A percentile compares a stretch with the other conserved stretches of the same genome.
Conservation (phyloP, 2,797 vertebrate species). For the Hippocampus kuda region DNA sequence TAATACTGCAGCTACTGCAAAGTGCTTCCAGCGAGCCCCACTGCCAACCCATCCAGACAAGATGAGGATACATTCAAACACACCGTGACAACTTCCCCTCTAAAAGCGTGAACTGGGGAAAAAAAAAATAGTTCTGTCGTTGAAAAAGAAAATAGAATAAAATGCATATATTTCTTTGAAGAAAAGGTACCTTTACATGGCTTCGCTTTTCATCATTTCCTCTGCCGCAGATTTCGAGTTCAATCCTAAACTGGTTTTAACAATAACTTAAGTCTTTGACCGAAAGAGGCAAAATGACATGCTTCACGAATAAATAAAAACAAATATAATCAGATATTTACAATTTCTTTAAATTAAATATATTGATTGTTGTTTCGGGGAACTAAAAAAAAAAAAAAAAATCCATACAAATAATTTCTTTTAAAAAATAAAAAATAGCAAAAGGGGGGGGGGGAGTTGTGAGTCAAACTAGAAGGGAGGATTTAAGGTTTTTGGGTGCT, state of each 20-base stretch:
- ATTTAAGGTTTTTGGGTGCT: constrained; percentile 61
- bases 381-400: constrained; percentile 11
- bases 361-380: constrained; percentile 50
- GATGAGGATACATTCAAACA: constrained; percentile 53
- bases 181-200: neutral
- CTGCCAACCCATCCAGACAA: neutral
- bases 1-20: constrained; percentile 37
- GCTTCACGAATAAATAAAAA: constrained; percentile 59
- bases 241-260: constrained; percentile 14
- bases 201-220: neutral
- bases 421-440: neutral
- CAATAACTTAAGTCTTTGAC: constrained; percentile 50
- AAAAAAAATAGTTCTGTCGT: neutral
- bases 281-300: constrained; percentile 15
- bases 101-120: no score
- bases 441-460: no score
- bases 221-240: constrained; percentile 8
- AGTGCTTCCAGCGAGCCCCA: constrained; percentile 43
- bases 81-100: neutral
- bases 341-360: constrained; percentile 58
- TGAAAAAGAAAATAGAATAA: neutral
- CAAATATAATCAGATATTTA: constrained; percentile 55
- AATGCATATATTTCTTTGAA: neutral
- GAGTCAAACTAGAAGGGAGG: constrained; percentile 12
- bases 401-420: constrained; percentile 51